Percentiles rank a stretch among this genome's conserved stretches.
Evolutionary conservation across 2,888 invertebrate species (phyloP).

Genomic region (Acleris emargana): DNA sequence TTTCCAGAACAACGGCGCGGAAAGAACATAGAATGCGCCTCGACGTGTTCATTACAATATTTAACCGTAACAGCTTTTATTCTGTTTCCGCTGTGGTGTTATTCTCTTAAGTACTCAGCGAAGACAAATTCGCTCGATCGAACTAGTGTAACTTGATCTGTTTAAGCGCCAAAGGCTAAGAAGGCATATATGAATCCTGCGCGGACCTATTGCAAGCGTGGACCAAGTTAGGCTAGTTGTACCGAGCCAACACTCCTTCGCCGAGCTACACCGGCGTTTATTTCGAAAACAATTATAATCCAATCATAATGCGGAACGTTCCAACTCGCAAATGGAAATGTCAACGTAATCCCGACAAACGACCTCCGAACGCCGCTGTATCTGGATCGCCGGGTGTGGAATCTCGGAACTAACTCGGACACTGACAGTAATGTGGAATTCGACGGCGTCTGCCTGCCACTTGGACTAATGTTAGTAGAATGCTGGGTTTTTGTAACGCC

Average conservation of each 20-base stretch:
- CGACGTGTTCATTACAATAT: constrained; percentile 30
- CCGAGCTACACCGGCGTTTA: constrained; percentile 24
- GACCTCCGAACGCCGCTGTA: constrained; percentile 38
- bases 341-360: constrained; percentile 58
- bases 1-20: background rate
- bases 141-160: too few relatives aligned
- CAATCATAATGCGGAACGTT: constrained; percentile 42
- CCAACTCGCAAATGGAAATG: constrained; percentile 51
- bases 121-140: too few relatives aligned
- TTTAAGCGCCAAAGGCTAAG: too few relatives aligned
- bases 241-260: too few relatives aligned
- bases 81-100: too few relatives aligned
- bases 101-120: too few relatives aligned
- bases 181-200: too few relatives aligned
- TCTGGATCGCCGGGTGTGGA: constrained; percentile 31
- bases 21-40: constrained; percentile 2
- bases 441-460: constrained; percentile 30
- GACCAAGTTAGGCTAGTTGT: too few relatives aligned
- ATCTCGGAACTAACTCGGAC: constrained; percentile 27
- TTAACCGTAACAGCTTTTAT: constrained; percentile 17
- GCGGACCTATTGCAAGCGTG: too few relatives aligned
- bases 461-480: constrained; percentile 20
- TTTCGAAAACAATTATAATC: constrained; percentile 52
- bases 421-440: constrained; percentile 35
- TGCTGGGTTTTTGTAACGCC: constrained; percentile 8